Evolutionary conservation across 1,140 invertebrate genomes (phyloP), one percentile per base, ranked within the genome.

Genomic region (Gryon sp.): DNA sequence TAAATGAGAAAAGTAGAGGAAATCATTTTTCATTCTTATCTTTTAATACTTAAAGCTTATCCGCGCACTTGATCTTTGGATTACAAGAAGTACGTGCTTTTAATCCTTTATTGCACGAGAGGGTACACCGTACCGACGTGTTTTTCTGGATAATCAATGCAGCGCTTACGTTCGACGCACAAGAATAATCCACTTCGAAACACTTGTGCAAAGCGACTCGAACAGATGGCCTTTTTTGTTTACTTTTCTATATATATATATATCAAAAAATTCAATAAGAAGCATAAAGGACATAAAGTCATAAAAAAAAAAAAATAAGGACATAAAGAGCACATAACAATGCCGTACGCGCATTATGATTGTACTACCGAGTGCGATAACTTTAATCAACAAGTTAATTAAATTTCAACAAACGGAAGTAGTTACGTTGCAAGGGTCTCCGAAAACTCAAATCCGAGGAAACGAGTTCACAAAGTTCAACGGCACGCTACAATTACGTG

Each of bases 61-160:
- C 70, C 5, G 26, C 19, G 52, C 22, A 43, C 48, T 74, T 73
- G 69, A 73, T 63, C 59, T 73, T 62, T 63, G 60, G 70, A 74
- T 66, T 74, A 74, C 70, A 74, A 74, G 26, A 66, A 66, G 60
- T 74, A 74, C 70, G 70, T 73, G 69, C 69, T 73, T 73, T 73
- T 63, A 53, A 73, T 63, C 50, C 57, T 45, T 73, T 50, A 36
- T 16, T 40, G 30, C 32, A 12, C 57, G 28, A 59, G 48, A 57
- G 38, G 14, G 32, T 46, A 57, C 50, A 73, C 69, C 38, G 18
- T 16, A 20, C 28, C n/a, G 15, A 52, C 18, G 38, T 62, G 41
- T 72, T 72, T 72, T 62, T 55, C 46, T 26, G 22, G 20, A 52
- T 60, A 69, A 69, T 69, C 65, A 69, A 69, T 69, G 55, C 55